Conservation (phyloP, 2,888 invertebrate species). For the Pachycephus smyrnensis region DNA sequence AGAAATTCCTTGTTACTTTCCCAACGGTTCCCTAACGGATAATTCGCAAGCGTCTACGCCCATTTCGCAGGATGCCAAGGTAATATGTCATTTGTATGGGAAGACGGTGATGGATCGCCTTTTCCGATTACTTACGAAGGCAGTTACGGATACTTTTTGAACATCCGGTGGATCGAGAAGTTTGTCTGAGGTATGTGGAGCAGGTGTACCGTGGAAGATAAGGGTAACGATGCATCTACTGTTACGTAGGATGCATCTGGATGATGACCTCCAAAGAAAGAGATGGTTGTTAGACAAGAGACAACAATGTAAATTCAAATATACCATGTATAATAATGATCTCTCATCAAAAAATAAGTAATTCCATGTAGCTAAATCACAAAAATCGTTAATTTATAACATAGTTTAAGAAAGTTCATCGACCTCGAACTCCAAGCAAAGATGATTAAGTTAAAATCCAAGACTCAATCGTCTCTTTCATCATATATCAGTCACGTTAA, state of each 20-base stretch:
- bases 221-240: constrained; percentile 35
- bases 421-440: background rate
- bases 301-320: background rate
- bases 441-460: background rate
- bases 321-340: background rate
- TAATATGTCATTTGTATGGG: background rate
- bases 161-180: background rate
- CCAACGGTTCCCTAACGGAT: background rate
- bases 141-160: background rate
- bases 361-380: background rate
- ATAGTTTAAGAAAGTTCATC: background rate
- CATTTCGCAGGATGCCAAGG: background rate
- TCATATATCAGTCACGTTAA: no score
- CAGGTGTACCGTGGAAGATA: constrained; percentile 23
- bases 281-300: background rate
- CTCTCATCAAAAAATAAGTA: background rate
- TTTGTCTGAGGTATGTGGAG: background rate
- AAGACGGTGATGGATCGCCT: background rate
- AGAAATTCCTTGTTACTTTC: background rate
- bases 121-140: background rate
- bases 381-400: background rate
- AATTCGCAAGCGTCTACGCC: background rate
- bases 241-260: constrained; percentile 7
- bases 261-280: constrained; percentile 15
- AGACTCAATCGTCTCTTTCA: no score